A percentile compares a stretch with the other conserved stretches of the same genome.
Evolutionary conservation across 2,113 vertebrate genomes (phyloP).

Genomic region (Xyliphius kryptos): DNA sequence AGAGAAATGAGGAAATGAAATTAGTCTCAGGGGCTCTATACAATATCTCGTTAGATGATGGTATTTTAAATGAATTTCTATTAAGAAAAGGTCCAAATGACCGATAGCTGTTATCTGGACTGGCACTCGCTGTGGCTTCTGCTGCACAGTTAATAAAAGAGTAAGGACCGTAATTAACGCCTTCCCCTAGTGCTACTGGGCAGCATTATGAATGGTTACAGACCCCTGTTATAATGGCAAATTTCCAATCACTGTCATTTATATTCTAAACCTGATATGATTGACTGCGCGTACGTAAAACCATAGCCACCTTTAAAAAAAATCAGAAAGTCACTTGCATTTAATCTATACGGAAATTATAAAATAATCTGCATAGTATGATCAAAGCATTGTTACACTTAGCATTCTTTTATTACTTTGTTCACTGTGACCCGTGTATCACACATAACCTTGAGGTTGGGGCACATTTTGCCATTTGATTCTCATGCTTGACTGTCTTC

Average conservation of each 20-base stretch:
- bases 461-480: background rate
- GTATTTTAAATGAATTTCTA: conserved; percentile 33
- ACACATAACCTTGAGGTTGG: conserved; percentile 5
- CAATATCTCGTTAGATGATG: conserved; percentile 34
- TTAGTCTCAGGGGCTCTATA: conserved; percentile 31
- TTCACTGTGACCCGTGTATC: background rate
- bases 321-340: background rate
- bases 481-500: conserved; percentile 20
- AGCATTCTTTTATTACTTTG: background rate
- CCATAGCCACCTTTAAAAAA: background rate
- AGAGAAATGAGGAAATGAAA: conserved; percentile 28
- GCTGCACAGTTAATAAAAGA: conserved; percentile 40
- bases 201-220: conserved; percentile 10
- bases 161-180: conserved; percentile 43
- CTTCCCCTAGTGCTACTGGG: conserved; percentile 30
- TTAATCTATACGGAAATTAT: background rate
- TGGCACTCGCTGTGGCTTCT: conserved; percentile 32
- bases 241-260: background rate
- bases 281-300: background rate
- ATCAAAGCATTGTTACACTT: background rate
- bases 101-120: conserved; percentile 39
- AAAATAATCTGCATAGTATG: background rate
- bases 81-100: conserved; percentile 31
- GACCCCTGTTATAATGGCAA: conserved; percentile 1
- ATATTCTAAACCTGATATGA: background rate